Base-by-base conservation (phyloP, 2,888 invertebrate genomes). In the Aphodius sticticus region DNA sequence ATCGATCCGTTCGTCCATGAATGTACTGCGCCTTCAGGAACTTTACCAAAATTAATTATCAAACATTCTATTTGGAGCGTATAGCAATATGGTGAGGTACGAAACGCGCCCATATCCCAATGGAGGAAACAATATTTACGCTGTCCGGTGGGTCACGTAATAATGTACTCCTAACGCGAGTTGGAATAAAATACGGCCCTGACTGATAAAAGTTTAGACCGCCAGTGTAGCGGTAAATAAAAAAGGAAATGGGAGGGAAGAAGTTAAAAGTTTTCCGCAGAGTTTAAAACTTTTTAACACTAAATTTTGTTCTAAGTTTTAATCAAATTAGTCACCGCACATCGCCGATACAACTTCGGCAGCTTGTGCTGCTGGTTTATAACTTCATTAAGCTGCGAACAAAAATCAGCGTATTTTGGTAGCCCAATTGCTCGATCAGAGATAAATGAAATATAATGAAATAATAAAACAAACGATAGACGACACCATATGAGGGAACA, bases 1-100 rank as follows among this genome's bases (percentile, higher is more conserved):
- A 53, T 53, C 53, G 53, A 53, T 53, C 53, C 12, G 12, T 53
- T 53, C 53, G 9, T 9, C 9, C 12, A 53, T 53, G 53, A 53
- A 53, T 53, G 53, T 53, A 53, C 53, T 53, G 3, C 53, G 53
- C 53, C 53, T 53, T 53, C 4, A 12, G 53, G 7, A 53, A 53
- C 53, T 53, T 53, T 53, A 53, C 53, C 53, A 53, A 53, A 53
- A 53, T 53, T 53, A 53, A 53, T 53, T 53, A 53, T 53, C 53
- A 12, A 53, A 53, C 38, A 38, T 38, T 7, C 6, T 38, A 38
- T 7, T 38, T 6, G 38, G 38, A 6, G 38, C 12, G 53, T 53
- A 53, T 53, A 26, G 53, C 53, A 7, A 7, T 53, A 53, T 26
- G 26, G 26, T 26, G 26, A 26, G 26, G 1, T 26, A 26, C 26